These are phyloP conservation scores for Brachyistius frenatus DNA, from an alignment of 2,113 vertebrate species.

Conservation along the genomic window DNA sequence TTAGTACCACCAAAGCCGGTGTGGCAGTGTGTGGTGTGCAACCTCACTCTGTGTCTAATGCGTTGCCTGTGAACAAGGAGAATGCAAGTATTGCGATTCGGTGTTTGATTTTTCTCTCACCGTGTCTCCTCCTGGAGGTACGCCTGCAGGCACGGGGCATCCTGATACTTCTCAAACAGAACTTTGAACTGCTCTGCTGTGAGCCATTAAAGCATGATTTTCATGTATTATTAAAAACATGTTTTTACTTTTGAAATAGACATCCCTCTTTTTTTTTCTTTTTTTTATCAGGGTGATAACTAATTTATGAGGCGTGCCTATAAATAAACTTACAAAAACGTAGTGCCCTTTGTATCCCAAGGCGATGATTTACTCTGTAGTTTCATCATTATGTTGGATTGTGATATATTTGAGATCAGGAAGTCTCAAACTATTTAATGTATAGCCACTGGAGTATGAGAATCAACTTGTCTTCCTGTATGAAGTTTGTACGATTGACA, in stretches of 20 bases:
- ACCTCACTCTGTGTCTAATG: slow-evolving; percentile 34
- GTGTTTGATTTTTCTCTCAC: slow-evolving; percentile 48
- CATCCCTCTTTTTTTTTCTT: slow-evolving; percentile 37
- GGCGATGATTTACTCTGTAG: slow-evolving; percentile 34
- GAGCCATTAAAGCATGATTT: slow-evolving; percentile 44
- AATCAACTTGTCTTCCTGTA: too few relatives aligned
- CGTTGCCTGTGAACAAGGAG: slow-evolving; percentile 18
- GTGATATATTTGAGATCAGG: slow-evolving; percentile 1
- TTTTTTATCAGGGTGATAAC: slow-evolving; percentile 38
- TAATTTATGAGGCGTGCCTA: slow-evolving; percentile 43
- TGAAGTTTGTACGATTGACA: slow-evolving; percentile 13
- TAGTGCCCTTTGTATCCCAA: slow-evolving; percentile 22
- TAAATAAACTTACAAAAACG: slow-evolving; percentile 39
- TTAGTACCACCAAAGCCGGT: not conserved
- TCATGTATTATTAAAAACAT: slow-evolving; percentile 62
- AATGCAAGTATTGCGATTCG: slow-evolving; percentile 34
- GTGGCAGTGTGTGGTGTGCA: slow-evolving; percentile 12
- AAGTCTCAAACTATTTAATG: not conserved
- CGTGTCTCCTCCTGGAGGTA: slow-evolving; percentile 35
- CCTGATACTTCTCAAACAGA: slow-evolving; percentile 34
- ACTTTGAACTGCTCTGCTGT: slow-evolving; percentile 54
- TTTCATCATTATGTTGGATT: slow-evolving; percentile 39
- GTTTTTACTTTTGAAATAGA: slow-evolving; percentile 53
- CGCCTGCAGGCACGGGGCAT: slow-evolving; percentile 45
- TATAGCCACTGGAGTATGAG: too few relatives aligned